Conservation (phyloP, 2,888 invertebrate species). For the Anarsia innoxiella region DNA sequence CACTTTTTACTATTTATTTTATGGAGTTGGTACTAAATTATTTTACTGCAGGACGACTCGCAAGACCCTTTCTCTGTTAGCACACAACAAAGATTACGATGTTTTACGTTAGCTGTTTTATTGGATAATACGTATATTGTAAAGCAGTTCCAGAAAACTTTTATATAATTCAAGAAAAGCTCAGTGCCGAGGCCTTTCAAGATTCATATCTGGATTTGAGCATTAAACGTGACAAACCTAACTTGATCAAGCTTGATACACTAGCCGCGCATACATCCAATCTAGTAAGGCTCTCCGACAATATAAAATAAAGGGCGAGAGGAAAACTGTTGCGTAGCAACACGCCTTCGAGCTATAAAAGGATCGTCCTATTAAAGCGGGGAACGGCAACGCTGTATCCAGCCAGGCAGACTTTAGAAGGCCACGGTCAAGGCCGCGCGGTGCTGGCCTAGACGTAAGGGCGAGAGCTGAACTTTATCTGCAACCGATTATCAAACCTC, state of each 20-base stretch:
- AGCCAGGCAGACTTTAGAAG: constrained; percentile 14
- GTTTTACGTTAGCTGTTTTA: constrained; percentile 1
- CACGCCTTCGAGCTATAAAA: constrained; percentile 9
- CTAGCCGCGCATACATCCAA: no score
- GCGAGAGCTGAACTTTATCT: constrained; percentile 18
- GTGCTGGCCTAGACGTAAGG: constrained; percentile 20
- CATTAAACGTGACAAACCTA: constrained; percentile 1
- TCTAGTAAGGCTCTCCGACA: no score
- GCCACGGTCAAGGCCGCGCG: constrained; percentile 23
- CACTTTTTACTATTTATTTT: constrained; percentile 1
- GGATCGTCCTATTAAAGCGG: constrained; percentile 9
- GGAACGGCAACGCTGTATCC: constrained; percentile 14
- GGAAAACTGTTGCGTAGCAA: constrained; percentile 5
- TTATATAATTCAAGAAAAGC: background rate
- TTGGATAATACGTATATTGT: no score
- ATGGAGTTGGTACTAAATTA: constrained; percentile 2
- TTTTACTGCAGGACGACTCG: background rate
- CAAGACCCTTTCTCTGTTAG: background rate
- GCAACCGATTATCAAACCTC: constrained; percentile 23
- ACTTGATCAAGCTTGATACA: constrained; percentile 5
- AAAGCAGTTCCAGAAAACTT: background rate
- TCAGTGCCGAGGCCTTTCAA: background rate
- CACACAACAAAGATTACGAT: background rate
- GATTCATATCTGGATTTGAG: constrained; percentile 5
- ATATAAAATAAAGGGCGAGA: no score